These are phyloP conservation scores for Anseranas semipalmata DNA, from an alignment of 2,113 vertebrate genomes.

Conservation along the genomic window DNA sequence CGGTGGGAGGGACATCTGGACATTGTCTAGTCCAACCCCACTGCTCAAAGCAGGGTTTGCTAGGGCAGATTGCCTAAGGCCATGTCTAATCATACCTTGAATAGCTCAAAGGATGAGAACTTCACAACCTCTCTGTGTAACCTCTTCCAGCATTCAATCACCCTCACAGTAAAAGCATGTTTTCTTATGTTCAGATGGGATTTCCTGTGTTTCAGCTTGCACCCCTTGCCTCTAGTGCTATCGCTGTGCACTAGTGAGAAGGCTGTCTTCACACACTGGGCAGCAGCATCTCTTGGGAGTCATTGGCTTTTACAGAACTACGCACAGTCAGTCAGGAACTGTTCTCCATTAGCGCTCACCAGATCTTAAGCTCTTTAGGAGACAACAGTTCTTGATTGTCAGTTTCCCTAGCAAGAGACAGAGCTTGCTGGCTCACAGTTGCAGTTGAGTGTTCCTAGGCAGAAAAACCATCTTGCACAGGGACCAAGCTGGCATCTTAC, in stretches of 20 bases:
- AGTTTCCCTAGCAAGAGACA: neutral
- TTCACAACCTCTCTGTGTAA: neutral
- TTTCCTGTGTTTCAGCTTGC: neutral
- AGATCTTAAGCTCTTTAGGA: neutral
- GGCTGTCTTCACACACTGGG: accelerated
- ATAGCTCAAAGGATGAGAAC: neutral
- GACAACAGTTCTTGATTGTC: neutral
- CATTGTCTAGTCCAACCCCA: no score
- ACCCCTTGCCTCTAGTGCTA: neutral
- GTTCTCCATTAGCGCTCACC: neutral
- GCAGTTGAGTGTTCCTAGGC: neutral
- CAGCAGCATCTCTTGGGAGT: neutral
- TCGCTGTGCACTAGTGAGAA: neutral
- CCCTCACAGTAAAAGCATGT: neutral
- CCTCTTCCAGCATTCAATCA: neutral
- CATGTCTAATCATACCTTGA: neutral
- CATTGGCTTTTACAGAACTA: neutral
- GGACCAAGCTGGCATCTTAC: neutral
- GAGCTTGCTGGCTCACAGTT: neutral
- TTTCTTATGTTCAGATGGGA: neutral
- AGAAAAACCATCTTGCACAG: neutral
- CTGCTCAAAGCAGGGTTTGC: neutral
- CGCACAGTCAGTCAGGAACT: neutral
- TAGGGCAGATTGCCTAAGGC: neutral
- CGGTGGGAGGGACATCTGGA: neutral